Evolutionary conservation across 2,888 invertebrate genomes (phyloP).

Genomic region (Falcaria lacertinaria): DNA sequence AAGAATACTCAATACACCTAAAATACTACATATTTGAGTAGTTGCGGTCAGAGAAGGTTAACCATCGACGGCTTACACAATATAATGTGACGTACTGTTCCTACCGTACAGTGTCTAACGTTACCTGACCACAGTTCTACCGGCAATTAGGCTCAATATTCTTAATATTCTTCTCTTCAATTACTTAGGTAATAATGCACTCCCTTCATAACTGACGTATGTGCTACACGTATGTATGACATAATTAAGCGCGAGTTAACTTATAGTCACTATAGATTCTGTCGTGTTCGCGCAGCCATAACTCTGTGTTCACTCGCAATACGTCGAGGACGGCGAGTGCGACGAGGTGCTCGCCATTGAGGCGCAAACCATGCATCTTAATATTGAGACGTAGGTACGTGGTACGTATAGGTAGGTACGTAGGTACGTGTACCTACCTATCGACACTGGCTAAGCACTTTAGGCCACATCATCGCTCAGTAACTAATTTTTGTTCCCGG

Average conservation of each 20-base stretch:
- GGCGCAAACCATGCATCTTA: background rate
- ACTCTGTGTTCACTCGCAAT: constrained; percentile 47
- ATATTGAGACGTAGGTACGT: constrained; percentile 18
- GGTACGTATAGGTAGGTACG: no score
- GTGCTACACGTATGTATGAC: constrained; percentile 18
- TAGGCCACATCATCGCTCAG: constrained; percentile 67
- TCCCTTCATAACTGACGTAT: constrained; percentile 28
- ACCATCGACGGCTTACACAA: constrained; percentile 28
- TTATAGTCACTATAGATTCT: constrained; percentile 35
- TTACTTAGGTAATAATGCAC: constrained; percentile 38
- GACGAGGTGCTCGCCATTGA: constrained; percentile 8
- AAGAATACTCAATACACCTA: constrained; percentile 62
- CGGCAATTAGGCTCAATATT: constrained; percentile 43
- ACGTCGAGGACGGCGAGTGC: constrained; percentile 26
- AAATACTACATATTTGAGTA: constrained; percentile 49
- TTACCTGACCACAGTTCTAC: constrained; percentile 27
- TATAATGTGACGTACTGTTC: constrained; percentile 2
- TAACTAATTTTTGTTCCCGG: constrained; percentile 73
- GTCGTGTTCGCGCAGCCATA: constrained; percentile 31
- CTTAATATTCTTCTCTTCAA: constrained; percentile 33
- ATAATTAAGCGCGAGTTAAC: constrained; percentile 38
- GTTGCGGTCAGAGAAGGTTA: constrained; percentile 43
- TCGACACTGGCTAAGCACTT: constrained; percentile 40
- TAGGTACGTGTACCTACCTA: constrained; percentile 38
- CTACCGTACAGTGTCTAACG: constrained; percentile 20